Evolutionary conservation across 2,113 vertebrate genomes (phyloP).

Genomic region (Heterochromis multidens): DNA sequence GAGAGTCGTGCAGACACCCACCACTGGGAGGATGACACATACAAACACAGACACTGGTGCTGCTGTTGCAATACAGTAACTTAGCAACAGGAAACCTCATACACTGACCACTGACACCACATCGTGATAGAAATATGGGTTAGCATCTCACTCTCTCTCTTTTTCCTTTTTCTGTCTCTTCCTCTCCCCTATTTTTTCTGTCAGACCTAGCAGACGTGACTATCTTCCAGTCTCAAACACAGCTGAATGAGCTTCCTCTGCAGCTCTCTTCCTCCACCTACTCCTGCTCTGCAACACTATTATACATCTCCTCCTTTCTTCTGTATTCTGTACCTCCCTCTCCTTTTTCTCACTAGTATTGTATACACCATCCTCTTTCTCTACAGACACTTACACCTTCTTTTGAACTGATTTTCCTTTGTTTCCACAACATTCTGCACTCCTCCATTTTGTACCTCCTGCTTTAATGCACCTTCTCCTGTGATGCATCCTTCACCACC

Average conservation of each 20-base stretch:
- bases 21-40: conserved; percentile 63
- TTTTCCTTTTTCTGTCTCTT: not conserved
- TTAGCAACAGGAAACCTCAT: conserved; percentile 70
- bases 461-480: not conserved
- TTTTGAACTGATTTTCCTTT: conserved; percentile 7
- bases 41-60: conserved; percentile 50
- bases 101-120: conserved; percentile 68
- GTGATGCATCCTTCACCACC: not conserved
- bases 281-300: conserved; percentile 35
- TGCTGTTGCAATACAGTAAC: conserved; percentile 65
- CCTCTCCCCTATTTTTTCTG: conserved; percentile 1
- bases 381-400: conserved; percentile 7
- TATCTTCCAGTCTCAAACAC: conserved; percentile 47
- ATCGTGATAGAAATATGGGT: conserved; percentile 62
- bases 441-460: not conserved
- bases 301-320: conserved; percentile 24
- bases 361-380: not conserved
- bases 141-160: conserved; percentile 29
- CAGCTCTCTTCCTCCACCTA: conserved; percentile 50
- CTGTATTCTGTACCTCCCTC: conserved; percentile 8
- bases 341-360: not conserved
- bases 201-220: conserved; percentile 41
- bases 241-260: conserved; percentile 46
- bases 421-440: not conserved
- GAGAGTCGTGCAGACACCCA: conserved; percentile 65